Percentiles rank a stretch among this genome's conserved stretches.
phyloP scores from a whole-genome alignment of 2,113 vertebrate genomes.

The Charadrius vociferus region DNA sequence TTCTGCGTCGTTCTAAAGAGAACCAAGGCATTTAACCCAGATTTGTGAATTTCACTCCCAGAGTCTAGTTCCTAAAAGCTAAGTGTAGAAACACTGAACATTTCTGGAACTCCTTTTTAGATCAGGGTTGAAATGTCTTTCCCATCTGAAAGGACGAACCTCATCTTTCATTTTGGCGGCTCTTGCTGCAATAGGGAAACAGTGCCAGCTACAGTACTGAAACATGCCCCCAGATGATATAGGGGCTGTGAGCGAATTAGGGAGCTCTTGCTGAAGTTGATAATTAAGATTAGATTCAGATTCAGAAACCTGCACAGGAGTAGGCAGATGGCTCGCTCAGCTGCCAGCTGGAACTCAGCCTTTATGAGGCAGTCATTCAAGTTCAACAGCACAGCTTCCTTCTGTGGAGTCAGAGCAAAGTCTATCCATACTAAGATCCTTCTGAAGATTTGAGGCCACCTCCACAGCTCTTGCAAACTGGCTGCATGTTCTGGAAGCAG shows the following conservation, averaged over 20 bases:
- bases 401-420: background rate
- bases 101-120: background rate
- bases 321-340: constrained; percentile 45
- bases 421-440: background rate
- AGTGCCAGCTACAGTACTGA: constrained; percentile 36
- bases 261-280: constrained; percentile 54
- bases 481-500: background rate
- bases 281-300: constrained; percentile 65
- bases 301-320: constrained; percentile 47
- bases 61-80: background rate
- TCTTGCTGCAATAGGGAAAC: background rate
- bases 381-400: background rate
- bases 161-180: background rate
- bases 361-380: constrained; percentile 21
- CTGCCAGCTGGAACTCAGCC: constrained; percentile 60
- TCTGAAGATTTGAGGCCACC: background rate
- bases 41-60: background rate
- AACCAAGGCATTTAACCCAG: background rate
- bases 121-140: background rate
- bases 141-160: background rate
- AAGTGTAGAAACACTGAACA: background rate
- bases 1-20: background rate
- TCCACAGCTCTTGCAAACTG: background rate
- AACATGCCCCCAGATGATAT: constrained; percentile 46
- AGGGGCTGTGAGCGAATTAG: constrained; percentile 50